phyloP scores from a whole-genome alignment of 2,888 invertebrate genomes.

The Sturmia bella region DNA sequence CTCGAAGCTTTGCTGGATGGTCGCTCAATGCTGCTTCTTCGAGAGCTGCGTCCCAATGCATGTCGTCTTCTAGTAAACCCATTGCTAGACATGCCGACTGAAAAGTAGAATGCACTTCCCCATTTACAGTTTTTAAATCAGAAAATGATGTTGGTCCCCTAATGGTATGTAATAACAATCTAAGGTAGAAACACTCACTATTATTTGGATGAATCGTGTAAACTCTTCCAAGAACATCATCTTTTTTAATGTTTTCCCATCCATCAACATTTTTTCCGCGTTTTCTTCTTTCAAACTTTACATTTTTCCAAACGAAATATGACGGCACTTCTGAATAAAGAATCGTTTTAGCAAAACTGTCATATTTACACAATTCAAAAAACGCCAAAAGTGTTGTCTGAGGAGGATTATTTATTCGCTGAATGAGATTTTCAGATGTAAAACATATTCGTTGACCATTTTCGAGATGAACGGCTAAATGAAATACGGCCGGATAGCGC shows the following conservation, averaged over 20 bases:
- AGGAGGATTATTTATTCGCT: neutral
- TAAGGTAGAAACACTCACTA: slow-evolving; percentile 37
- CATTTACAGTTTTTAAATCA: slow-evolving; percentile 76
- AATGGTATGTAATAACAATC: slow-evolving; percentile 46
- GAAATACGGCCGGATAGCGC: slow-evolving; percentile 68
- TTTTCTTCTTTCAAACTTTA: slow-evolving; percentile 47
- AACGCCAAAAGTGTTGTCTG: neutral
- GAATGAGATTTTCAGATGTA: neutral
- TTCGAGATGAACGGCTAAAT: slow-evolving; percentile 71
- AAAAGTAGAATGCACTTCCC: too few relatives aligned
- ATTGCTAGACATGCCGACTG: too few relatives aligned
- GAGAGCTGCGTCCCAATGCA: too few relatives aligned
- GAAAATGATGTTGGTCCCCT: slow-evolving; percentile 60
- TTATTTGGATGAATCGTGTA: neutral
- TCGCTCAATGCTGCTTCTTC: too few relatives aligned
- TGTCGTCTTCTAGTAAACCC: too few relatives aligned
- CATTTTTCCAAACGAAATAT: slow-evolving; percentile 20
- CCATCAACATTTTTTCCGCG: slow-evolving; percentile 38
- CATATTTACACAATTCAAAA: neutral
- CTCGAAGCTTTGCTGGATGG: too few relatives aligned
- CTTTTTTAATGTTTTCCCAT: neutral
- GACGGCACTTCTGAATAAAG: neutral
- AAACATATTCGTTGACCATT: slow-evolving; percentile 71
- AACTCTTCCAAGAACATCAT: neutral
- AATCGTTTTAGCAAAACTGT: neutral